Percentiles rank a stretch among this genome's conserved stretches.
These are phyloP conservation scores for Lasioglossum calceatum DNA, from an alignment of 2,888 invertebrate species.

Conservation along the genomic window DNA sequence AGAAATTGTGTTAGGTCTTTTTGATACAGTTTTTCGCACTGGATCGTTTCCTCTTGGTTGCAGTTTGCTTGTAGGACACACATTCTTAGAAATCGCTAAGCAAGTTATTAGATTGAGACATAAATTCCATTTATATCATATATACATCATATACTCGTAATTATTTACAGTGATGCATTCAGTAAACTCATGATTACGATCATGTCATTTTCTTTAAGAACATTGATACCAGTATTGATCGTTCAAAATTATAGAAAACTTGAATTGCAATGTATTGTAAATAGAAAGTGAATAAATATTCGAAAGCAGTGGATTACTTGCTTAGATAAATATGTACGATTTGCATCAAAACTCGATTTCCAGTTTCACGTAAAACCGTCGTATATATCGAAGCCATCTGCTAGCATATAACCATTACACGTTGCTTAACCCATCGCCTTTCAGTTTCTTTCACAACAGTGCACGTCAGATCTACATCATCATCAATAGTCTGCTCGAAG, in stretches of 20 bases:
- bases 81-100: background rate
- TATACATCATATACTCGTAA: background rate
- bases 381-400: background rate
- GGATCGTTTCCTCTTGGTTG: background rate
- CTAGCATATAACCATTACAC: background rate
- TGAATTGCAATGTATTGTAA: background rate
- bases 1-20: background rate
- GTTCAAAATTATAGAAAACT: too few species aligned
- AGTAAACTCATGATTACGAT: background rate
- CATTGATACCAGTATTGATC: background rate
- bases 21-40: background rate
- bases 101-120: background rate
- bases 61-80: background rate
- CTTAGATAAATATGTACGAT: background rate
- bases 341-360: background rate
- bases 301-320: background rate
- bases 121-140: background rate
- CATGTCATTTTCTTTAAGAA: background rate
- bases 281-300: background rate
- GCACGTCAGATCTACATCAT: background rate
- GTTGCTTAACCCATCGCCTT: background rate
- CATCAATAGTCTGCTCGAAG: background rate
- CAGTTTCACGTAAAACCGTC: background rate
- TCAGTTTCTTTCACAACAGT: background rate
- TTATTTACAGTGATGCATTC: background rate